Conservation (phyloP, 2,888 invertebrate species). For the Pachliopta kotzebuea region DNA sequence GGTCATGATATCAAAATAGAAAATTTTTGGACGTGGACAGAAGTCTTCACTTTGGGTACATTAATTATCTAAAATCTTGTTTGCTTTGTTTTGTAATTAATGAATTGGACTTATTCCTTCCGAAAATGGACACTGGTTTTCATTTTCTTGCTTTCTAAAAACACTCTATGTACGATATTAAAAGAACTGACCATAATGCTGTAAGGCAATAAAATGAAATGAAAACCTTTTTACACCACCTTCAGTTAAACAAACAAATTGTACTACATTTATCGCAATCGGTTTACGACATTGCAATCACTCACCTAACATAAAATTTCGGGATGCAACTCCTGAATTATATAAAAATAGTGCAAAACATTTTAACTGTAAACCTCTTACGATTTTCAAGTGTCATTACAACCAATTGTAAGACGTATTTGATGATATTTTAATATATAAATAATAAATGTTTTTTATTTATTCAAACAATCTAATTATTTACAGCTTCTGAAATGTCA, state of each 20-base stretch:
- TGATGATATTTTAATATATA: not conserved
- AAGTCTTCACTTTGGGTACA: no score
- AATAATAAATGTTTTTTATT: not conserved
- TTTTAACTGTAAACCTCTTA: not conserved
- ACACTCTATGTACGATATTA: not conserved
- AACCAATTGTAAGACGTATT: not conserved
- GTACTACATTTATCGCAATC: not conserved
- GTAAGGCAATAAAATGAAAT: not conserved
- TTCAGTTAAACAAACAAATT: not conserved
- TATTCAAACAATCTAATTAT: not conserved
- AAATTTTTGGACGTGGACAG: no score
- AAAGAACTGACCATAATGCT: not conserved
- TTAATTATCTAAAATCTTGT: no score
- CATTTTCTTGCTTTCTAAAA: not conserved
- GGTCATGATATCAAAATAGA: no score
- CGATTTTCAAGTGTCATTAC: not conserved
- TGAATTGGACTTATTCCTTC: no score
- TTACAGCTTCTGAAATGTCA: conserved; percentile 26
- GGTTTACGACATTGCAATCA: not conserved
- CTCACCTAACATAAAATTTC: not conserved
- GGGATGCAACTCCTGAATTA: not conserved
- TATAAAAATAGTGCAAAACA: not conserved
- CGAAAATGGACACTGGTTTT: no score
- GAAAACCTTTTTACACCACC: not conserved
- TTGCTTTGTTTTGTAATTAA: no score